Evolutionary conservation across 2,888 invertebrate species (phyloP).

Genomic region (Aphodius sticticus): DNA sequence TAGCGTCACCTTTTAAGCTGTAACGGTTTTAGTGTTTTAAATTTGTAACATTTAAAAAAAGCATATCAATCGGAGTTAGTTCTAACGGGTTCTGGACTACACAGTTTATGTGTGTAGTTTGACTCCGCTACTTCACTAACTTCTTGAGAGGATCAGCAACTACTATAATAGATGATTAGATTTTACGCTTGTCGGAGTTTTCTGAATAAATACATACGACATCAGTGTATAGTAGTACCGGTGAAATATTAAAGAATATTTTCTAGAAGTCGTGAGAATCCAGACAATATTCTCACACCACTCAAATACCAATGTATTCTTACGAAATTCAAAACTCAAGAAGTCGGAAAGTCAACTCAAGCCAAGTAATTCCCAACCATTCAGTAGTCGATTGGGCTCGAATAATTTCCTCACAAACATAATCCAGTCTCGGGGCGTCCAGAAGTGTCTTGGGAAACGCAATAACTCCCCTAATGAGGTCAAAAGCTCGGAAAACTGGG

Average conservation of each 20-base stretch:
- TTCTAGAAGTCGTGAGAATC: not conserved
- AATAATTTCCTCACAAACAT: not conserved
- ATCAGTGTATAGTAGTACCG: not conserved
- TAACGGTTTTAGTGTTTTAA: too few species aligned
- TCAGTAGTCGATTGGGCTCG: not conserved
- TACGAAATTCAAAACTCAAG: not conserved
- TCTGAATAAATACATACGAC: too few species aligned
- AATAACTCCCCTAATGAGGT: not conserved
- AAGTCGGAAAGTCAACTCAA: not conserved
- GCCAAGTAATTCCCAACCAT: not conserved
- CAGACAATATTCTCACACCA: not conserved
- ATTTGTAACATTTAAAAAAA: too few species aligned
- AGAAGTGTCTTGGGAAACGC: constrained; percentile 7
- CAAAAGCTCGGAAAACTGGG: constrained; percentile 18
- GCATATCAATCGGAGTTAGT: too few species aligned
- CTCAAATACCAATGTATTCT: not conserved
- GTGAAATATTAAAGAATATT: not conserved
- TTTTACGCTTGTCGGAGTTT: too few species aligned
- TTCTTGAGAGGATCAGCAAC: too few species aligned
- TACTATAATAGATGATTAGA: too few species aligned
- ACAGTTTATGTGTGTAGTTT: too few species aligned
- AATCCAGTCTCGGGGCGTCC: not conserved
- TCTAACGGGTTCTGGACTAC: too few species aligned
- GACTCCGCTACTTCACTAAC: too few species aligned
- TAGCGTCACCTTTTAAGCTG: too few species aligned